Percentiles rank a stretch among this genome's conserved stretches.
phyloP scores from a whole-genome alignment of 2,113 vertebrate species.

The Thalassarche chlororhynchos region DNA sequence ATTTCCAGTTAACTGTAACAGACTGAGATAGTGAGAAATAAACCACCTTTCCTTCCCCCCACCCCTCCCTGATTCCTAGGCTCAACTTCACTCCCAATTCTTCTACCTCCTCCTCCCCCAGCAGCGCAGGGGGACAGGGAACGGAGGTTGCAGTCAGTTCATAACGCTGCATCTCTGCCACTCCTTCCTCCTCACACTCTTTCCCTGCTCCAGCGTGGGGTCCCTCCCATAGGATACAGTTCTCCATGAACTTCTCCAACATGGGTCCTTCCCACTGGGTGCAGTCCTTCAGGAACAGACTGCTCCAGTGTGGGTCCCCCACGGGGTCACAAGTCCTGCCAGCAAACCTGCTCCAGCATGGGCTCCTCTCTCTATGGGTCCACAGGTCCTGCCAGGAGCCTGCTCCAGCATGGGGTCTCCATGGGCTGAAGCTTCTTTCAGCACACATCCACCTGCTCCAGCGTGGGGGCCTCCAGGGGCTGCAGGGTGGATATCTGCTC shows the following conservation, averaged over 20 bases:
- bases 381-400: not conserved
- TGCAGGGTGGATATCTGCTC: not conserved
- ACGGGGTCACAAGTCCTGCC: not conserved
- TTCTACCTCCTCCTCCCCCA: not conserved
- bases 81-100: not conserved
- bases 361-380: not conserved
- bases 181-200: not conserved
- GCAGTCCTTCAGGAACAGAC: not conserved
- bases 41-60: not conserved
- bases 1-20: not conserved
- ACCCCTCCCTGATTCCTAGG: not conserved
- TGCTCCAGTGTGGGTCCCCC: not conserved
- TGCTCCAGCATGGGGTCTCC: not conserved
- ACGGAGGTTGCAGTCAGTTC: not conserved
- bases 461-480: not conserved
- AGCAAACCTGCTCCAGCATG: not conserved
- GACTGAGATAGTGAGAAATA: not conserved
- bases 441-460: not conserved
- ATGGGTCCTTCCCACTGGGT: not conserved
- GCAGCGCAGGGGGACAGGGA: fast-evolving
- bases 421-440: not conserved
- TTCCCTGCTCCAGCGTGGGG: not conserved
- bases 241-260: not conserved
- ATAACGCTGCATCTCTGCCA: not conserved
- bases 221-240: not conserved